A percentile compares a stretch with the other conserved stretches of the same genome.
Conservation (phyloP, 2,797 vertebrate genomes). For the Tenualosa thibaudeaui region DNA sequence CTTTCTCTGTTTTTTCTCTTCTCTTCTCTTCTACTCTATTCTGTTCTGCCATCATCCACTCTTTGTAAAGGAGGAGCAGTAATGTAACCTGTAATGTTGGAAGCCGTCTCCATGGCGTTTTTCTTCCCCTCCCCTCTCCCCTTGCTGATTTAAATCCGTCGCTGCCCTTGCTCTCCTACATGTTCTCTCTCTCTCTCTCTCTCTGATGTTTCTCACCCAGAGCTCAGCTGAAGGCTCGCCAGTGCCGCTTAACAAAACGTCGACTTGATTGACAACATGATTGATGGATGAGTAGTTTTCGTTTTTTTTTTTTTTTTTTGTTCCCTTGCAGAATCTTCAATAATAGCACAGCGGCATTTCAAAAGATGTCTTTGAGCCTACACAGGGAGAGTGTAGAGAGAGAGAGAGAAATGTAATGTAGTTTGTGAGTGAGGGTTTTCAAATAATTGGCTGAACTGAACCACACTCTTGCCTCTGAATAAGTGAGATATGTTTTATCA, state of each 20-base stretch:
- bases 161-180: background rate
- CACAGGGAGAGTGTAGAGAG: background rate
- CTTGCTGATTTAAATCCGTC: background rate
- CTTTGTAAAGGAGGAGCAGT: background rate
- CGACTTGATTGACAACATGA: constrained; percentile 15
- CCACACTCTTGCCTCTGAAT: background rate
- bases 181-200: background rate
- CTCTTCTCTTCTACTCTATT: background rate
- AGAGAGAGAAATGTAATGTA: background rate
- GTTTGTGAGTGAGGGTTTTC: background rate
- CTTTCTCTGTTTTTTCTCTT: background rate
- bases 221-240: background rate
- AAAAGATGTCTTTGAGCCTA: constrained; percentile 5
- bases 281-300: constrained; percentile 13
- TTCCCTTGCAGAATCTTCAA: background rate
- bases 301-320: background rate
- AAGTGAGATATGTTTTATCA: background rate
- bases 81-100: background rate
- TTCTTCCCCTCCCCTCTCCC: background rate
- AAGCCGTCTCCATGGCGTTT: background rate
- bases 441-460: constrained; percentile 2
- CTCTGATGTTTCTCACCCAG: background rate
- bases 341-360: constrained; percentile 4
- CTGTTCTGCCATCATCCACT: constrained; percentile 12
- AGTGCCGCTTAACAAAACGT: constrained; percentile 6